Base-by-base conservation (phyloP, 1,140 invertebrate species). In the Rhynchophorus ferrugineus region DNA sequence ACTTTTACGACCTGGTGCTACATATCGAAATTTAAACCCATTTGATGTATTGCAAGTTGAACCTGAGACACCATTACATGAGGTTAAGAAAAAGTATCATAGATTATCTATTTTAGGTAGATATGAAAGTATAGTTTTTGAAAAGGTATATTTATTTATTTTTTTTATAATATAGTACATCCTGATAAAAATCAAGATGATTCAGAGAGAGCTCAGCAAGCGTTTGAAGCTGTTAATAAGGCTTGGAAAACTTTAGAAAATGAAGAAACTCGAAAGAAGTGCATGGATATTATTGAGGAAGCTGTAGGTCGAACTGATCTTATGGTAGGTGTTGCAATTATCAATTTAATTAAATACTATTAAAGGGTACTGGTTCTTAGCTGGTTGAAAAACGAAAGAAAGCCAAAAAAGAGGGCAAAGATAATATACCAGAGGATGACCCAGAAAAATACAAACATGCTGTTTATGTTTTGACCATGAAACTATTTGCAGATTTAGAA, bases 161-260 rank as follows among this genome's bases (percentile, higher is more conserved):
- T n/a, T n/a, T n/a, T n/a, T n/a, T 46, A n/a, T 34, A 93, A 99
- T 71, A 77, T 98, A 57, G 92, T 99, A 1, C 96, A 99, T 85
- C 97, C 96, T 37, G 94, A 98, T 66, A 97, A 97, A 77, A 98
- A 98, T 76, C 87, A 87, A 72, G 90, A 98, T 77, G 92, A 99
- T 70, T 73, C 81, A 29, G 95, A 98, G 43, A 78, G 93, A 73
- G 92, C 97, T 8, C 91, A 98, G 70, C 83, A 87, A 69, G 87
- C 89, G 50, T 95, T 95, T 74, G 91, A 95, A 73, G 90, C 95
- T 71, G 82, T 99, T 29, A 97, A 95, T 66, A 91, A 92, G 70
- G 90, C 96, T 6, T 98, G 92, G 81, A 95, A 96, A 75, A 91
- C 85, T 38, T 69, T 99, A 61, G 93, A 98, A 70, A 91, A 93